Evolutionary conservation across 2,797 vertebrate genomes (phyloP), one percentile per base, ranked within the genome.

Genomic region (Botia almorhae): DNA sequence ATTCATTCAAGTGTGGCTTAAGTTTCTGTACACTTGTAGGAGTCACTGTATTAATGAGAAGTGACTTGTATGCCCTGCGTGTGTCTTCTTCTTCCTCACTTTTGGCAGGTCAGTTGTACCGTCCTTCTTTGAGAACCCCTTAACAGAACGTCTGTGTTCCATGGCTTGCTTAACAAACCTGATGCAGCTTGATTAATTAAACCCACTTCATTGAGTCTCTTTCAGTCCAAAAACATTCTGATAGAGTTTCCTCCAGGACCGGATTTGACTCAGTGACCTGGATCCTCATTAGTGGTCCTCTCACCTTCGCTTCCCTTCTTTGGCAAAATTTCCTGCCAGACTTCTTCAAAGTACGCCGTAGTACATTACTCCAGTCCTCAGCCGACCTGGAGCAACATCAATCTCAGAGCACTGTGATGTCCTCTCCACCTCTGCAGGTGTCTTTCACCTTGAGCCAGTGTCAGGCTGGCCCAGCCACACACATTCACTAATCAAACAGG

Each of bases 401-500:
- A 63, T 58, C 76, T 79, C 6, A 14, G 36, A 56, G 6, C 29
- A 74, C 63, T 48, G 29, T 8, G 29, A 48, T 64, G 70, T 81
- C 81, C 74, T 77, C 36, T 80, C 33, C 51, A 39, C 74, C 55
- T 69, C 69, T 26, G 51, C 50, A n/a, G 2, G 51, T 55, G 43
- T 60, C 51, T 3, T 69, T 80, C 76, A 80, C 72, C 69, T 77
- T 76, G 80, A 80, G 74, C n/a, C n/a, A 13, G 14, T 21, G 21
- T 68, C 50, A 39, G 64, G 82, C 67, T 12, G 33, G 69, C 60
- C 79, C 46, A 7, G 50, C 72, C 76, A 12, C 29, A 51, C 63
- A 64, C 69, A 72, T 78, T 56, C 63, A 76, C 70, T 80, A 75
- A 82, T 82, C 70, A 74, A 79, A 81, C 53, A 11, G 36, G 73